Conservation (phyloP, 2,113 vertebrate species). For the Scalopus aquaticus region DNA sequence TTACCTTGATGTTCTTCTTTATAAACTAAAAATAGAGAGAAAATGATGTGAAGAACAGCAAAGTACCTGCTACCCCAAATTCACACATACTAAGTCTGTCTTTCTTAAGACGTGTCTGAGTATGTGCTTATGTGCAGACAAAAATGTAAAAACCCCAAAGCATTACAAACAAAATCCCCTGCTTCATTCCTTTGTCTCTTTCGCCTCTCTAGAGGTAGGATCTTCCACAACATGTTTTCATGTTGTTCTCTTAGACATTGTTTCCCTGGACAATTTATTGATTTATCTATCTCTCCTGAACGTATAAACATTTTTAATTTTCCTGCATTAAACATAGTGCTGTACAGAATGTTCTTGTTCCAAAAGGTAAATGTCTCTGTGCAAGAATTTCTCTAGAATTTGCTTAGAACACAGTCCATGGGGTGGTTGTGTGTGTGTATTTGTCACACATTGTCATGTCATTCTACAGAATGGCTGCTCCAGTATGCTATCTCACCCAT, state of each 20-base stretch:
- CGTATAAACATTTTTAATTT: neutral
- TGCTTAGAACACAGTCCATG: neutral
- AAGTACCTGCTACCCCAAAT: neutral
- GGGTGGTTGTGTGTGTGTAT: neutral
- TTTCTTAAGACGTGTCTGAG: neutral
- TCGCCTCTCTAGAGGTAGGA: neutral
- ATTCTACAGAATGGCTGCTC: neutral
- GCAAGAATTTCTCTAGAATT: neutral
- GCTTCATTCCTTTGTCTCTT: no score
- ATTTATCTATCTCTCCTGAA: neutral
- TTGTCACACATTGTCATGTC: neutral
- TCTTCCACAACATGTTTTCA: neutral
- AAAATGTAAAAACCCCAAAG: neutral
- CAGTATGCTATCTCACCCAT: neutral
- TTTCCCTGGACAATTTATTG: neutral
- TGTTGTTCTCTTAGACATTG: neutral
- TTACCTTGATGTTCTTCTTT: neutral
- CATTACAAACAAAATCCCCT: neutral
- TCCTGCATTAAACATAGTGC: neutral
- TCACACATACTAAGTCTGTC: neutral
- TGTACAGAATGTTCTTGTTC: neutral
- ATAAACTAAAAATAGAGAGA: neutral
- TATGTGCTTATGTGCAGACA: neutral
- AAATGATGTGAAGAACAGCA: neutral
- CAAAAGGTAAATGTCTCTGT: neutral